Conservation (phyloP, 2,888 invertebrate genomes). For the Bedellia somnulentella region DNA sequence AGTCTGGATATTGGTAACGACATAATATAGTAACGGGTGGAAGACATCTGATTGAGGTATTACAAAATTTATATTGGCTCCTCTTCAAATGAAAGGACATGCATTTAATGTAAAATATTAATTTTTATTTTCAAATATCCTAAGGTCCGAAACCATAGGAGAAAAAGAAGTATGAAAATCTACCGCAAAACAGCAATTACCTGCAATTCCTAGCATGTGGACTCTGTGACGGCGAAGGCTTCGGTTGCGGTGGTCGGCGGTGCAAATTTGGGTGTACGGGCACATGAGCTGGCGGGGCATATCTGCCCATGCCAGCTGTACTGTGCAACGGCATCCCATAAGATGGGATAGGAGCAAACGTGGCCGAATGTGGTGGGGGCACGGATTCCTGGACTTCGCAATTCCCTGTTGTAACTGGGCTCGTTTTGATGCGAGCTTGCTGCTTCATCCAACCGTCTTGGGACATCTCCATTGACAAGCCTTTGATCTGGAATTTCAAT, state of each 20-base stretch:
- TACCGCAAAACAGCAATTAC: too few species aligned
- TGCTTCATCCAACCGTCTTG: constrained; percentile 54
- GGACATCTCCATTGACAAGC: constrained; percentile 54
- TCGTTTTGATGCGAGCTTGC: constrained; percentile 48
- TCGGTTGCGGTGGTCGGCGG: constrained; percentile 46
- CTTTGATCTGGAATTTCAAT: constrained; percentile 49
- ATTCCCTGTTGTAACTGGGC: constrained; percentile 44
- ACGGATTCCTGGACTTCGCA: constrained; percentile 65
- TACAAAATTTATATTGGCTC: constrained; percentile 21
- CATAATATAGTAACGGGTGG: too few species aligned
- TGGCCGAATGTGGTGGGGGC: constrained; percentile 30
- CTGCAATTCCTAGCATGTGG: constrained; percentile 55
- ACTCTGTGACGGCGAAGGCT: constrained; percentile 55
- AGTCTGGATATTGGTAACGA: too few species aligned
- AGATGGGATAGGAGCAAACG: constrained; percentile 44
- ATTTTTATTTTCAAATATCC: too few species aligned
- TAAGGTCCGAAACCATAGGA: too few species aligned
- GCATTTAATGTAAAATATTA: too few species aligned
- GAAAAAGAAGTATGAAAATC: too few species aligned
- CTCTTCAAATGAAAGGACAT: too few species aligned
- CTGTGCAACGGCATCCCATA: constrained; percentile 38
- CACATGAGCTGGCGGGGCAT: constrained; percentile 50
- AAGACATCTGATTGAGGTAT: too few species aligned
- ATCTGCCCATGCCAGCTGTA: constrained; percentile 43
- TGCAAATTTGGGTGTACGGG: constrained; percentile 59